Percentiles rank a stretch among this genome's conserved stretches.
phyloP scores from a whole-genome alignment of 2,113 vertebrate species.

The Xerus inauris region DNA sequence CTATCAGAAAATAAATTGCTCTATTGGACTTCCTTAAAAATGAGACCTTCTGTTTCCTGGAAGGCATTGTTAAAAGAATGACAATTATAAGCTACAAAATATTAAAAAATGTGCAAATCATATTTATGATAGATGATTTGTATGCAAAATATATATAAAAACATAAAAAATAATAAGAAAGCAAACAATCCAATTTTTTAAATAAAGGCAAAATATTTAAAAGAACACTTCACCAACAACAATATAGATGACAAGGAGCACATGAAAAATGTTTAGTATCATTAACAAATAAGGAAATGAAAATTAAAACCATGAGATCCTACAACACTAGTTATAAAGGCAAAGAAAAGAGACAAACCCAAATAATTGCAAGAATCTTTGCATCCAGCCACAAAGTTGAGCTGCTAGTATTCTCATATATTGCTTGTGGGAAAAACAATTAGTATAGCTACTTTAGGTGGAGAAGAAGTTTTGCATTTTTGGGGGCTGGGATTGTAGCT shows the following conservation, averaged over 20 bases:
- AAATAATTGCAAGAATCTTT: background rate
- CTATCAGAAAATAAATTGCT: background rate
- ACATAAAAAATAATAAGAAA: conserved; percentile 45
- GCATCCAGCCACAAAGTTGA: background rate
- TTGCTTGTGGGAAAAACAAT: background rate
- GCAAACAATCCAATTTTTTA: background rate
- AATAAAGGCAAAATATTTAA: conserved; percentile 24
- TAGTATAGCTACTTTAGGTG: background rate
- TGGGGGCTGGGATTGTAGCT: too few species aligned
- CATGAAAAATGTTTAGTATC: background rate
- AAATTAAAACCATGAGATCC: background rate
- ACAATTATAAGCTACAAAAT: background rate
- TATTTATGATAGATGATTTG: background rate
- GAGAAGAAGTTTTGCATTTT: background rate
- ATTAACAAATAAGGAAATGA: background rate
- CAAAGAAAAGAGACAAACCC: background rate
- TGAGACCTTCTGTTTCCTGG: conserved; percentile 42
- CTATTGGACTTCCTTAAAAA: background rate
- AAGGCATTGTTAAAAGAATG: conserved; percentile 16
- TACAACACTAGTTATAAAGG: background rate
- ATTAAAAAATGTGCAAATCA: conserved; percentile 2
- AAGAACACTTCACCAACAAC: background rate
- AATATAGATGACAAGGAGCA: background rate
- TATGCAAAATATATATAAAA: background rate
- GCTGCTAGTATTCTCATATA: background rate